phyloP scores from a whole-genome alignment of 1,140 invertebrate genomes.

The Orchestia grillus region DNA sequence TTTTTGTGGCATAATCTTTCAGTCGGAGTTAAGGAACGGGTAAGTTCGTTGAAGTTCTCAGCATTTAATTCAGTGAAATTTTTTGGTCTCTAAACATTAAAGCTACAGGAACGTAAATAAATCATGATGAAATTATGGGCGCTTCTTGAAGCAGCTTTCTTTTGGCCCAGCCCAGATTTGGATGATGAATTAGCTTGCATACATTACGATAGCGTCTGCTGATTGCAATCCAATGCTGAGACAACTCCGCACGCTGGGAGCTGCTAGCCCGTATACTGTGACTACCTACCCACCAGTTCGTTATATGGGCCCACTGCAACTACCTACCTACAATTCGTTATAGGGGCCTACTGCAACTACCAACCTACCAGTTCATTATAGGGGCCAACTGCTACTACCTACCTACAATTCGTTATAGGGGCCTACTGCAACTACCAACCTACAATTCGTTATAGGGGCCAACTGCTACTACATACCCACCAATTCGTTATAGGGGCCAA shows the following conservation, averaged over 20 bases:
- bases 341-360: no score
- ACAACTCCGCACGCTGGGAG: neutral
- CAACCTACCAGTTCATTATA: neutral
- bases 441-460: neutral
- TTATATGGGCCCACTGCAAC: neutral
- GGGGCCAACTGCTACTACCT: neutral
- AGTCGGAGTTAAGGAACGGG: neutral
- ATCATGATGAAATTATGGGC: neutral
- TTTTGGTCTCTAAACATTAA: conserved; percentile 13
- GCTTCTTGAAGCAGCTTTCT: neutral
- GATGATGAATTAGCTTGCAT: conserved; percentile 45
- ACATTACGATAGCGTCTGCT: conserved; percentile 30
- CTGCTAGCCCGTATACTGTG: neutral
- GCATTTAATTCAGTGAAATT: neutral
- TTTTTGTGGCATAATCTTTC: neutral
- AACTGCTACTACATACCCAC: neutral
- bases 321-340: no score
- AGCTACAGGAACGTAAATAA: conserved; percentile 31
- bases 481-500: no score
- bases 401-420: no score
- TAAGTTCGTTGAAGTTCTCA: neutral
- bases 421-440: no score
- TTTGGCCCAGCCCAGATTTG: neutral
- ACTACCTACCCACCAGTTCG: neutral
- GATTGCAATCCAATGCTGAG: neutral